Conservation (phyloP, 2,113 vertebrate genomes). For the Dicerorhinus sumatrensis region DNA sequence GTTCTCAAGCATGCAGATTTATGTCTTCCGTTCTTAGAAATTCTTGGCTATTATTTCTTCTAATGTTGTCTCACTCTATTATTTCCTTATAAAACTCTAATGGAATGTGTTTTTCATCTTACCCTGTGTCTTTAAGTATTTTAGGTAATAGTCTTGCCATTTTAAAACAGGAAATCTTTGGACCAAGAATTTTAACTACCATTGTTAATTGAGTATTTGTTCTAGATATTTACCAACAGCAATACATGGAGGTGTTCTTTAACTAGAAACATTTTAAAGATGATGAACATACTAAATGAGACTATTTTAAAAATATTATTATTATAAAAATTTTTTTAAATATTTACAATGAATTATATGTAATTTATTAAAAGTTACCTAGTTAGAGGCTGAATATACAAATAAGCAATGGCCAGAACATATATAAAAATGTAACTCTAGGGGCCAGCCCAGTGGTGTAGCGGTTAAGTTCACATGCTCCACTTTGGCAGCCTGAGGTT, state of each 20-base stretch:
- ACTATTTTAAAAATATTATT: neutral
- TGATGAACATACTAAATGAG: neutral
- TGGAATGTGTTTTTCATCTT: neutral
- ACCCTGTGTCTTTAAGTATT: neutral
- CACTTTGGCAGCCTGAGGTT: too few species aligned
- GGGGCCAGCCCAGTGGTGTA: too few species aligned
- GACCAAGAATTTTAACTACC: neutral
- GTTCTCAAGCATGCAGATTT: neutral
- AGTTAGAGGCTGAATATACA: neutral
- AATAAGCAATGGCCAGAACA: neutral
- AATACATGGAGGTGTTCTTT: neutral
- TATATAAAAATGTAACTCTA: neutral
- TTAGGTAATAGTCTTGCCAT: neutral
- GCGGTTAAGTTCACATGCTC: too few species aligned
- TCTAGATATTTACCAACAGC: neutral
- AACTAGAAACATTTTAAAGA: neutral
- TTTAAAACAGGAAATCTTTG: neutral
- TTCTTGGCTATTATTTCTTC: neutral
- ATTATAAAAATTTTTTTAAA: neutral
- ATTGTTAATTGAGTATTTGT: neutral
- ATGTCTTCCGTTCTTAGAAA: neutral
- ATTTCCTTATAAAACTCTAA: neutral
- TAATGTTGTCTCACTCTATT: neutral
- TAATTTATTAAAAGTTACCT: neutral
- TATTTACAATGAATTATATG: neutral